A percentile compares a stretch with the other conserved stretches of the same genome.
Conservation (phyloP, 1,140 invertebrate genomes). For the Cotesia vestalis region DNA sequence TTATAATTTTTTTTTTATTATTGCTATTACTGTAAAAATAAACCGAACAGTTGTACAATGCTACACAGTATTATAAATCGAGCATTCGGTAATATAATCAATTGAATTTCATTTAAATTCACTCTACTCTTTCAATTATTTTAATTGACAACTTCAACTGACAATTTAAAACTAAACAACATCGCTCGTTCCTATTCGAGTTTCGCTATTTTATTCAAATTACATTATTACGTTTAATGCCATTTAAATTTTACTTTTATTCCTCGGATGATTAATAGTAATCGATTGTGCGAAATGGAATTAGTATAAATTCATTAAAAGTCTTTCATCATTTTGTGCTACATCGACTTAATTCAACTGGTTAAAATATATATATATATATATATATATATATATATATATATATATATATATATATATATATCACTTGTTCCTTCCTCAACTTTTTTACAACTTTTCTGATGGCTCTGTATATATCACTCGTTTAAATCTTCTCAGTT, state of each 20-base stretch:
- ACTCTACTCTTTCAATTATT: background rate
- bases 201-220: too few species aligned
- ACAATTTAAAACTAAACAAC: slow-evolving; percentile 8
- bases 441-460: background rate
- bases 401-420: background rate
- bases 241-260: too few species aligned
- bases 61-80: too few species aligned
- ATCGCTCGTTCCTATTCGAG: too few species aligned
- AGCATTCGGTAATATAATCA: too few species aligned
- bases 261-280: background rate
- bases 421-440: slow-evolving; percentile 21
- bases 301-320: slow-evolving; percentile 15
- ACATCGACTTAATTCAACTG: slow-evolving; percentile 5
- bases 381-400: too few species aligned
- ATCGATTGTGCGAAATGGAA: background rate
- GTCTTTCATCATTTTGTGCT: background rate
- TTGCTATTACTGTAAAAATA: background rate
- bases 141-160: background rate
- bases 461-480: background rate
- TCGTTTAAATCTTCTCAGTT: slow-evolving; percentile 35
- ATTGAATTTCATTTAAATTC: background rate
- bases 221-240: too few species aligned
- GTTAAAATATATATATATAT: slow-evolving; percentile 21
- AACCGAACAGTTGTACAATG: too few species aligned
- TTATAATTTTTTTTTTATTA: background rate